A percentile compares a stretch with the other conserved stretches of the same genome.
phyloP scores from a whole-genome alignment of 2,888 invertebrate genomes.

The Apocheima hispidaria region DNA sequence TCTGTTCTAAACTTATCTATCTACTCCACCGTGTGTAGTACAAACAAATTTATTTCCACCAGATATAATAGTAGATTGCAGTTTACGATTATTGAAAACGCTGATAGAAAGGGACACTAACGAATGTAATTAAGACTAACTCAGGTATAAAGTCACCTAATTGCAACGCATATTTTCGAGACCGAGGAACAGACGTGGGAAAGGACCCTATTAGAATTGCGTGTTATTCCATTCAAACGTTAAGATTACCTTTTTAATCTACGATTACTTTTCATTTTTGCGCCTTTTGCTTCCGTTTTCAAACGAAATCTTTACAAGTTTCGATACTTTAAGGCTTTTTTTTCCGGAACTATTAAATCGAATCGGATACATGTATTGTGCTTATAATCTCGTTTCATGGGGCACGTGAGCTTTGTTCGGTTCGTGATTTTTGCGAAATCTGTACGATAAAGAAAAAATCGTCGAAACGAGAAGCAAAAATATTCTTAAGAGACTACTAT shows the following conservation, averaged over 20 bases:
- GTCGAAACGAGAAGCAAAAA: not conserved
- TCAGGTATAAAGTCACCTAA: constrained; percentile 48
- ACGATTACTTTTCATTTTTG: constrained; percentile 50
- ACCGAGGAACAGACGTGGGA: constrained; percentile 48
- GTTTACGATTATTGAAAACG: constrained; percentile 77
- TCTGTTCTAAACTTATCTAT: constrained; percentile 27
- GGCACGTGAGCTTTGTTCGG: constrained; percentile 79
- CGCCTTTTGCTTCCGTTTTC: constrained; percentile 66
- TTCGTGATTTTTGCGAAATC: constrained; percentile 75
- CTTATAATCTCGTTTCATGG: constrained; percentile 72
- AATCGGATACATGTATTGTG: constrained; percentile 64
- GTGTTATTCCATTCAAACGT: constrained; percentile 58
- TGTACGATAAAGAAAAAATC: constrained; percentile 63
- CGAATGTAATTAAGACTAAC: constrained; percentile 69
- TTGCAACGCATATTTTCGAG: constrained; percentile 52
- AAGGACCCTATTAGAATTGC: constrained; percentile 44
- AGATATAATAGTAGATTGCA: constrained; percentile 68
- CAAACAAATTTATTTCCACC: constrained; percentile 65
- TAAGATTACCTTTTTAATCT: constrained; percentile 66
- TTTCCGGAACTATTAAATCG: constrained; percentile 72
- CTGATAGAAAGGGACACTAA: constrained; percentile 66
- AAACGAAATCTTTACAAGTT: constrained; percentile 56
- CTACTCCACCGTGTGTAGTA: constrained; percentile 57
- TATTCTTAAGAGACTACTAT: not conserved
- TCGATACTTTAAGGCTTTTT: constrained; percentile 50